Evolutionary conservation across 1,140 invertebrate species (phyloP).

Genomic region (Triops cancriformis): DNA sequence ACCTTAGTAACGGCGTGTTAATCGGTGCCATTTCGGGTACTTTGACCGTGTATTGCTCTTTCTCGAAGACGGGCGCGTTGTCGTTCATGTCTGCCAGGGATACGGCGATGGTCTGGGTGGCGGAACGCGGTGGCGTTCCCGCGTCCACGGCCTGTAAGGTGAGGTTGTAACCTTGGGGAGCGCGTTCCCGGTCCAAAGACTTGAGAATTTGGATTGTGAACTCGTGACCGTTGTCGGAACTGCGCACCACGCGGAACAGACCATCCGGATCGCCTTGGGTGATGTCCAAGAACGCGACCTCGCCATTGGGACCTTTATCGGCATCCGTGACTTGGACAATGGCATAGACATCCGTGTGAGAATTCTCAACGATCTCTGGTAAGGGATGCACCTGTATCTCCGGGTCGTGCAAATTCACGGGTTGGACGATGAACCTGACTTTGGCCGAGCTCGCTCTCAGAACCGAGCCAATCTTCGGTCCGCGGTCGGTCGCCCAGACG

Average conservation of each 20-base stretch:
- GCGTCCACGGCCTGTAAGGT: conserved; percentile 74
- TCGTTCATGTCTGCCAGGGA: conserved; percentile 68
- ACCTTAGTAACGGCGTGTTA: conserved; percentile 73
- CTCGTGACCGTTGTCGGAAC: conserved; percentile 35
- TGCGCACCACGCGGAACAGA: conserved; percentile 60
- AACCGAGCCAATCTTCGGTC: conserved; percentile 51
- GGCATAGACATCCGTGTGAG: conserved; percentile 77
- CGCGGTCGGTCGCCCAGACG: conserved; percentile 74
- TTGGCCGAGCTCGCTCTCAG: conserved; percentile 49
- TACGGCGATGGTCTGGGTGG: conserved; percentile 37
- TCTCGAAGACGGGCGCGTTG: conserved; percentile 77
- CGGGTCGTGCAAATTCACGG: conserved; percentile 77
- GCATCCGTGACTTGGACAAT: conserved; percentile 74
- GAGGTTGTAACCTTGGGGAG: conserved; percentile 72
- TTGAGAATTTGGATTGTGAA: conserved; percentile 56
- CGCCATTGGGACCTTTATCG: conserved; percentile 72
- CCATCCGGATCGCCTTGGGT: conserved; percentile 78
- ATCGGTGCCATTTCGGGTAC: conserved; percentile 80
- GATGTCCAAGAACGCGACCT: conserved; percentile 74
- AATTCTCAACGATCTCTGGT: conserved; percentile 72
- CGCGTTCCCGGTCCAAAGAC: conserved; percentile 62
- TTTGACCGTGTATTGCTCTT: conserved; percentile 76
- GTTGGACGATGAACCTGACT: conserved; percentile 67
- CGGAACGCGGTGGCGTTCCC: conserved; percentile 57
- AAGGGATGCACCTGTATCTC: conserved; percentile 69